Conservation (phyloP, 2,113 vertebrate genomes). For the Gobio gobio region DNA sequence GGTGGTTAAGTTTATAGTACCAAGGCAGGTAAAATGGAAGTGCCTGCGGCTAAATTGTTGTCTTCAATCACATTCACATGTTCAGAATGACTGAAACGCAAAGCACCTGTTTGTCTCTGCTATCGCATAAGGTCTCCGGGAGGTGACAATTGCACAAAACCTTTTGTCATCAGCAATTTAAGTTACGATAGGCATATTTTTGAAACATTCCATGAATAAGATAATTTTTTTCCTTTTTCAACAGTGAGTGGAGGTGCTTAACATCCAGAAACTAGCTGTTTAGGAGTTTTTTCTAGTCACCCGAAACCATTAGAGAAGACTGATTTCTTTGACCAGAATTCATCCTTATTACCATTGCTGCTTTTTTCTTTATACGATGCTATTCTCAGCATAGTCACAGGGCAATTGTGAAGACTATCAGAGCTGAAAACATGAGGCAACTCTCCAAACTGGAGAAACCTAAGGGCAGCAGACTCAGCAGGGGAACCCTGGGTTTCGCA, state of each 20-base stretch:
- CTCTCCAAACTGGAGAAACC: conserved; percentile 29
- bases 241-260: too few relatives aligned
- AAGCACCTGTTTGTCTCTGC: neutral
- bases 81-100: neutral
- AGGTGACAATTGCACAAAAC: too few relatives aligned
- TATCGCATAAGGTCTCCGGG: neutral
- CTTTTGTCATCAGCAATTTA: neutral
- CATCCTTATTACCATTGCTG: neutral
- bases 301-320: neutral
- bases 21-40: neutral
- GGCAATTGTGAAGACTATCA: neutral
- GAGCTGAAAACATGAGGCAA: conserved; percentile 28
- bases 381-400: neutral
- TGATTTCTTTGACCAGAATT: neutral
- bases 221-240: neutral
- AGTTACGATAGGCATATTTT: neutral
- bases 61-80: neutral
- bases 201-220: neutral
- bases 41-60: neutral
- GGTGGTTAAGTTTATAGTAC: neutral
- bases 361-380: neutral
- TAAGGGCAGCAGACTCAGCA: conserved; percentile 2
- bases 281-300: neutral
- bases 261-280: neutral
- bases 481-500: neutral